Evolutionary conservation across 2,888 invertebrate species (phyloP), one percentile per base, ranked within the genome.

Genomic region (Microctonus brassicae): DNA sequence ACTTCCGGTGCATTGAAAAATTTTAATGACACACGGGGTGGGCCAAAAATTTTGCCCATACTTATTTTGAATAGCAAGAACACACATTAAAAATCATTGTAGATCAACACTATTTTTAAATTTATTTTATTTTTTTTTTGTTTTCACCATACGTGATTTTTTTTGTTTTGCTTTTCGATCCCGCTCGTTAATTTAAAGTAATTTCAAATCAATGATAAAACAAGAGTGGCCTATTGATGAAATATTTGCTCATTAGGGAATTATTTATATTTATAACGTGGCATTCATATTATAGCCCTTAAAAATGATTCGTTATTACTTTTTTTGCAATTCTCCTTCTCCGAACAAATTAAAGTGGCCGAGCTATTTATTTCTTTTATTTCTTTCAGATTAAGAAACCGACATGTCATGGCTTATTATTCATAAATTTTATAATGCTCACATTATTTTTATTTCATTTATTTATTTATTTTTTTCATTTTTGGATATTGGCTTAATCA

Each of bases 11-110:
- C 62, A 64, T 26, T 69, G 33, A 55, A 33, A 42, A 69, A 36
- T 39, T 63, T 26, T 29, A 42, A 63, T 39, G 63, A 69, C 69
- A 58, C 63, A 13, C 58, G 42, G 65, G 69, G 63, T 39, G 42
- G 61, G 36, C 70, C 73, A 74, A 75, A 47, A 17, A 17, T 47
- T 47, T 47, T 76, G 76, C 75, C 74, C 75, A 69, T 77, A 77
- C 77, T 78, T 80, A 76, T 81, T 77, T 79, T 79, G 77, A 77
- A 81, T 81, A 83, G 81, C 81, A 82, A 82, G 81, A 82, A 83
- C 82, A 82, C 83, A 81, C 80, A 79, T 81, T 81, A 77, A 79
- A 76, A 81, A 82, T 79, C 78, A 81, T 81, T 80, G 76, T 78
- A 77, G 80, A 82, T 80, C 74, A 79, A 82, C 79, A 77, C 77